Base-by-base conservation (phyloP, 2,888 invertebrate species). In the Plagodis pulveraria region DNA sequence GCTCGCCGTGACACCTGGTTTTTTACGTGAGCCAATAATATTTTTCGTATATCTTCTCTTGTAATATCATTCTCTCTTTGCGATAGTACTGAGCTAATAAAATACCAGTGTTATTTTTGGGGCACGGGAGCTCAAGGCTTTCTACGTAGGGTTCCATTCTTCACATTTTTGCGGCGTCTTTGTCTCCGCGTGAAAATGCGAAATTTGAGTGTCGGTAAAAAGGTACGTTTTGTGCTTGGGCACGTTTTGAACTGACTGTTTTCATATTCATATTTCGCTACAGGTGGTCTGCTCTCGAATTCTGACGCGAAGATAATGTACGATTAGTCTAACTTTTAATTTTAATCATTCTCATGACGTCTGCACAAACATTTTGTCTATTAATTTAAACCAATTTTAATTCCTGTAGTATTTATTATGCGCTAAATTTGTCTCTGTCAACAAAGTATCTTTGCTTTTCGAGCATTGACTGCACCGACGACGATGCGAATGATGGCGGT, bases 131-230 rank as follows among this genome's bases (percentile, higher is more conserved):
- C 65, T 67, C 56, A 60, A 58, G 64, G 69, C 71, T 60, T 66
- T 62, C 67, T 65, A 53, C 60, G 56, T 58, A 69, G 72, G 73
- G 72, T 73, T 67, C 69, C 77, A 81, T 81, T 83, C 79, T 76
- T 80, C 73, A 73, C 81, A 84, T 84, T 84, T 83, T 81, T 82
- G 83, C 76, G 84, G 83, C 74, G 76, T 76, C 78, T 84, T 80
- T 83, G 77, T 74, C 67, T 73, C 73, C 70, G 73, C 73, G 66
- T 66, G 79, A 76, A 81, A 83, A 83, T 83, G 73, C 73, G 77
- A 80, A 83, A 80, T 81, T 81, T 79, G 73, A 74, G 77, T 69
- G 68, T 73, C 72, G 69, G 75, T 81, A 78, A 81, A 84, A 83
- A 81, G 83, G 80, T 76, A 74, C 76, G 76, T 80, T 81, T 83